These are phyloP conservation scores for Helogale parvula DNA, from an alignment of 2,113 vertebrate genomes.

Conservation along the genomic window DNA sequence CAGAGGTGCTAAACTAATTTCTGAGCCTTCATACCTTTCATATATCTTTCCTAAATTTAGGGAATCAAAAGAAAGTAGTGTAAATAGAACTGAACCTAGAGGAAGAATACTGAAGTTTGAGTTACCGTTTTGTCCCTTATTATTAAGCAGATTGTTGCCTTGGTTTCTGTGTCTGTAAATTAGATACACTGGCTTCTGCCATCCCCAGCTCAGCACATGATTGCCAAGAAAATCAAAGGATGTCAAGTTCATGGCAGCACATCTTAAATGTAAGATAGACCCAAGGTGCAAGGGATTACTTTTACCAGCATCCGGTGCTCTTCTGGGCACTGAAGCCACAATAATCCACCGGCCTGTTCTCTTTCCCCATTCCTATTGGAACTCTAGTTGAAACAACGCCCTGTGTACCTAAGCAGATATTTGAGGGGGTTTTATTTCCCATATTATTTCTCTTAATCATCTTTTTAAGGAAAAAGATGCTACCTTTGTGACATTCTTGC, in stretches of 20 bases:
- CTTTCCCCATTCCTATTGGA: not conserved
- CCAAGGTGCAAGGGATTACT: not conserved
- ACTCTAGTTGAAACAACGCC: not conserved
- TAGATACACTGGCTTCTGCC: not conserved
- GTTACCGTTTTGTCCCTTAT: not conserved
- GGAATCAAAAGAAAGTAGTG: not conserved
- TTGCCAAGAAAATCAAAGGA: not conserved
- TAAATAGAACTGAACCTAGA: not conserved
- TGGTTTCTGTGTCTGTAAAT: not conserved
- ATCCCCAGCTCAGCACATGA: not conserved
- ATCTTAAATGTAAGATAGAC: not conserved
- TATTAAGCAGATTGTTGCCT: not conserved
- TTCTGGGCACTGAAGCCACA: not conserved
- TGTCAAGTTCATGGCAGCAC: not conserved
- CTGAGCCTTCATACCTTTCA: not conserved
- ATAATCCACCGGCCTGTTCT: not conserved
- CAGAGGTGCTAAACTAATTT: slow-evolving; percentile 10
- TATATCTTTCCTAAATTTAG: not conserved
- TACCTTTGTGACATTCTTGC: not conserved
- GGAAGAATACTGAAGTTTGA: not conserved
- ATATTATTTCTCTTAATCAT: not conserved
- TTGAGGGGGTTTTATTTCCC: not conserved
- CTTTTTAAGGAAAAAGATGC: not conserved
- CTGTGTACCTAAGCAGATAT: not conserved
- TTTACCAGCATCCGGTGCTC: not conserved